Evolutionary conservation across 37 sponge, comb jelly and placozoan species (phyloP), one percentile per base, ranked within the genome.

Genomic region (Aplysina aerophoba): DNA sequence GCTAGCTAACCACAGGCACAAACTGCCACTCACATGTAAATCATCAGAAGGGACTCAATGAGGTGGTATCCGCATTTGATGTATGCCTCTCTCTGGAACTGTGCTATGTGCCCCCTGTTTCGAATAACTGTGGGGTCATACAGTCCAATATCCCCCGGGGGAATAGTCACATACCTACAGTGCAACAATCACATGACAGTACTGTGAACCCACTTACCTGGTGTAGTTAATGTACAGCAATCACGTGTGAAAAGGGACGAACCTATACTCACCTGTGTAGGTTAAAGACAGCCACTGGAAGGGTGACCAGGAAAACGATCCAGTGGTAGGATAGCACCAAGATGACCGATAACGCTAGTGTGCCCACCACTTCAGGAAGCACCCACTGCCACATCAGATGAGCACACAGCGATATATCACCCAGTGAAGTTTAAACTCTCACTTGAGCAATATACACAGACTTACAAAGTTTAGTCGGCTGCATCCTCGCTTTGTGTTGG

Each of bases 81-180:
- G 74, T 91, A 93, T 21, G 88, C 71, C 66, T 97, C 98, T 72
- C 79, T 95, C 62, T 91, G 91, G 59, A 92, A 91, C 14, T 57
- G 34, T 44, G 55, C 12, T 21, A 97, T 72, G 55, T 81, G 81
- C 0, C 90, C 91, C 80, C 96, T 81, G 71, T 97, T 97, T 35
- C 95, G 59, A 37, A 97, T 97, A 53, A 88, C 92, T 31, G 98
- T 95, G 13, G 98, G 94, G 58, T 97, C 98, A 64, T 97, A 97
- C 28, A 94, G 25, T 6, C 97, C 97, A 44, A 93, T 90, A 75
- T 79, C 82, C 27, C 92, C 92, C 28, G 81, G 73, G 16, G 91
- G 91, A 33, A 92, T 80, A 20, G 75, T 95, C 20, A 87, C 63
- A 85, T 91, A 95, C 54, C 92, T 95, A 60, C 36, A 36, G 5